Base-by-base conservation (phyloP, 2,113 vertebrate genomes). In the Rhombomys opimus region DNA sequence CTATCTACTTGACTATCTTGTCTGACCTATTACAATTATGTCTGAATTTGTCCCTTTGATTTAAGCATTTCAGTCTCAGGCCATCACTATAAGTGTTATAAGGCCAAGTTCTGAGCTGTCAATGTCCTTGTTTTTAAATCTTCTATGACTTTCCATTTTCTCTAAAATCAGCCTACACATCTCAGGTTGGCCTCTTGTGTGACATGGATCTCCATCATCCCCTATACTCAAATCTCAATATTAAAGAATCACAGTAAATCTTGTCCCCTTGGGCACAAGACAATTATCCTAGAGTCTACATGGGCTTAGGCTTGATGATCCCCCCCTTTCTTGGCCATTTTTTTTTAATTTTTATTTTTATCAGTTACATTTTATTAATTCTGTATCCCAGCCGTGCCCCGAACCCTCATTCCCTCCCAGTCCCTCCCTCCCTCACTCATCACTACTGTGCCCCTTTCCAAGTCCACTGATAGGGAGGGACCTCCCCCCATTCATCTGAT, bases 111-210 rank as follows among this genome's bases (percentile, higher is more conserved):
- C 76, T 77, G 59, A 59, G n/a, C 88, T 88, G 52, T 90, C 63
- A 46, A 57, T 15, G 70, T 85, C 38, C 88, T 96, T 78, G 50
- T 70, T 95, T 81, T 41, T 70, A 91, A 94, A 72, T 1, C 75
- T 38, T 94, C 75, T n/a, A 13, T 90, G 90, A 77, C 65, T 87
- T 95, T 25, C 38, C 15, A 4, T 85, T 95, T 87, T 84, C 46
- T 94, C 63, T 68, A 59, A 85, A 50, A 87, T 52, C 54, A 80
- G 52, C 25, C 54, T 27, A 25, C 7, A 52, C 46, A n/a, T 94
- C 50, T 82, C 50, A 18, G 22, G 25, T 18, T 95, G 63, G 59
- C 54, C 46, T 94, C 27, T 41, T 38, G 5, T 41, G 61, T 84
- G 84, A 67, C 35, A 59, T 0, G 68, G 70, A 20, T 85, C 17